Evolutionary conservation across 2,113 vertebrate genomes (phyloP).

Genomic region (Python bivittatus): DNA sequence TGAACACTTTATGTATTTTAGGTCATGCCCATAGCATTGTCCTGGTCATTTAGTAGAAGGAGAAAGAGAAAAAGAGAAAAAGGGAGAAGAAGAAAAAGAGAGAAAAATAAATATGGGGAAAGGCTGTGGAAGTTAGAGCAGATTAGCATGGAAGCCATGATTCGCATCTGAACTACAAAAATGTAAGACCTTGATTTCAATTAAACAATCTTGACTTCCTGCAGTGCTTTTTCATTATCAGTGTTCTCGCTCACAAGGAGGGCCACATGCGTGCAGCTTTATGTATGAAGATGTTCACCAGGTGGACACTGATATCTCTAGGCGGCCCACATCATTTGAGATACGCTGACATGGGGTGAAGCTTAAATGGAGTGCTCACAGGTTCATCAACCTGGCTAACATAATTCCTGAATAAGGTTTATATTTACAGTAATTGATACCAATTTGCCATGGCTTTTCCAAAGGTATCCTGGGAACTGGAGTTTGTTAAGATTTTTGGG

Average conservation of each 20-base stretch:
- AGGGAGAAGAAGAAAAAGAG: background rate
- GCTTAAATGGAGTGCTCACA: no score
- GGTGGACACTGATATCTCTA: no score
- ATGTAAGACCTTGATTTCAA: background rate
- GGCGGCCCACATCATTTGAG: no score
- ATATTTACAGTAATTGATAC: background rate
- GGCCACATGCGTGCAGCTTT: no score
- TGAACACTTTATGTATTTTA: background rate
- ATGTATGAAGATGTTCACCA: no score
- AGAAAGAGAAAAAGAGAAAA: background rate
- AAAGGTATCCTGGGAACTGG: background rate
- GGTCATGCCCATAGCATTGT: background rate
- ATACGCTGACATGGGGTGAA: no score
- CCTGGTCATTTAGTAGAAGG: background rate
- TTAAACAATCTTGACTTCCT: background rate
- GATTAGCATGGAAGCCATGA: background rate
- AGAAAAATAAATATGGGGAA: background rate
- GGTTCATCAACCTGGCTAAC: no score
- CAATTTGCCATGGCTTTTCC: background rate
- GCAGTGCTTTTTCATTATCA: no score
- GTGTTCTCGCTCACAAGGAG: no score
- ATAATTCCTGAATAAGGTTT: background rate
- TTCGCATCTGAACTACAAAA: no score
- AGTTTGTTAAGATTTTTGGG: background rate
- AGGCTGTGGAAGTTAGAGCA: no score